These are phyloP conservation scores for Dysidea cf. avara DNA, from an alignment of 37 sponge, comb jelly and placozoan genomes.

Conservation along the genomic window DNA sequence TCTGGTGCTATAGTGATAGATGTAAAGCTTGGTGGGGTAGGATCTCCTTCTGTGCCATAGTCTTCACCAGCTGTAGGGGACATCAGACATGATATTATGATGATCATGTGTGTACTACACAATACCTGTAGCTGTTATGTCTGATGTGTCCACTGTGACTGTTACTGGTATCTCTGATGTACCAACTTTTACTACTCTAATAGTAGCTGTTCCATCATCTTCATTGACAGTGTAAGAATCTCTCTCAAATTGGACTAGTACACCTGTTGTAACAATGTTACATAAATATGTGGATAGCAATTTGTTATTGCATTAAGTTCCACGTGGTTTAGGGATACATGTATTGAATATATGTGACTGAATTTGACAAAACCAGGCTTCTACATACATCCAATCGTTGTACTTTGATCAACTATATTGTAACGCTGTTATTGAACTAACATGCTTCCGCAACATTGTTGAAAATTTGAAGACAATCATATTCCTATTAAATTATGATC, in stretches of 20 bases:
- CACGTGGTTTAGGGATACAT: too few species aligned
- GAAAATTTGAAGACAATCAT: too few species aligned
- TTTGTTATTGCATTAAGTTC: too few species aligned
- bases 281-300: too few species aligned
- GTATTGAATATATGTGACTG: too few species aligned
- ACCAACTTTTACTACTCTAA: background rate
- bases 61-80: slow-evolving; percentile 2
- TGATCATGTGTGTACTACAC: background rate
- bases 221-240: background rate
- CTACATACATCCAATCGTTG: too few species aligned
- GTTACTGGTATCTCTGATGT: background rate
- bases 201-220: slow-evolving; percentile 1
- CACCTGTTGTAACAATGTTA: too few species aligned
- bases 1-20: slow-evolving; percentile 17
- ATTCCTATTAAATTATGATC: too few species aligned
- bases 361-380: too few species aligned
- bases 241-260: background rate
- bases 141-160: background rate
- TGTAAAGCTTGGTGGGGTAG: background rate
- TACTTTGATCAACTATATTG: too few species aligned
- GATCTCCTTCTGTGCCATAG: slow-evolving; percentile 4
- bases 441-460: too few species aligned
- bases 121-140: slow-evolving; percentile 6
- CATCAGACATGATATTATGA: background rate
- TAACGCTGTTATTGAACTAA: too few species aligned